These are phyloP conservation scores for Gambelia wislizenii DNA, from an alignment of 2,797 vertebrate genomes.

Conservation along the genomic window DNA sequence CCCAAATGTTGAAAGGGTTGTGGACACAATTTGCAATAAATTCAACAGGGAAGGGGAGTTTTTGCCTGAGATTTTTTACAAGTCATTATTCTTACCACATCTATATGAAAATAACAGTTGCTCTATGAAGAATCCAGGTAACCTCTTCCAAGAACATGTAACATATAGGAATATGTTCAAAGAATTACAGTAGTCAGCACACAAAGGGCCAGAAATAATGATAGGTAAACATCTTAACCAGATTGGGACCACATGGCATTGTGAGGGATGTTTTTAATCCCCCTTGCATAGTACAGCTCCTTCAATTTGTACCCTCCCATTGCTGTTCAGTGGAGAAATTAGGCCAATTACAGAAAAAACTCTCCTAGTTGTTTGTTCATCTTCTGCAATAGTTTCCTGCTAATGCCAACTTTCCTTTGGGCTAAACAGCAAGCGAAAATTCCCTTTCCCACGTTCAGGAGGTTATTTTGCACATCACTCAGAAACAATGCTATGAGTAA, in stretches of 20 bases:
- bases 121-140: background rate
- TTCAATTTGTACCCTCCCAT: background rate
- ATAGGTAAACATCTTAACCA: background rate
- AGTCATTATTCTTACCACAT: background rate
- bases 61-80: background rate
- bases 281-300: background rate
- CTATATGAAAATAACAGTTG: background rate
- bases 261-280: background rate
- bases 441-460: too few relatives aligned
- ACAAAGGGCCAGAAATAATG: background rate
- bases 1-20: slow-evolving; percentile 8
- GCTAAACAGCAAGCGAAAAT: background rate
- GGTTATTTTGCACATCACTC: background rate
- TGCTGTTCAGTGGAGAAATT: background rate
- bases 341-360: background rate
- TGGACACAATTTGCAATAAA: background rate
- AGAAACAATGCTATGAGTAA: too few relatives aligned
- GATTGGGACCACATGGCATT: background rate
- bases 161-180: background rate
- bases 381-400: background rate
- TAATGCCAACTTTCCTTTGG: background rate
- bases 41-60: background rate
- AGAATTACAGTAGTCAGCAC: background rate
- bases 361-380: too few relatives aligned
- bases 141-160: background rate